phyloP scores from a whole-genome alignment of 2,113 vertebrate species.

The Rhizomys pruinosus region DNA sequence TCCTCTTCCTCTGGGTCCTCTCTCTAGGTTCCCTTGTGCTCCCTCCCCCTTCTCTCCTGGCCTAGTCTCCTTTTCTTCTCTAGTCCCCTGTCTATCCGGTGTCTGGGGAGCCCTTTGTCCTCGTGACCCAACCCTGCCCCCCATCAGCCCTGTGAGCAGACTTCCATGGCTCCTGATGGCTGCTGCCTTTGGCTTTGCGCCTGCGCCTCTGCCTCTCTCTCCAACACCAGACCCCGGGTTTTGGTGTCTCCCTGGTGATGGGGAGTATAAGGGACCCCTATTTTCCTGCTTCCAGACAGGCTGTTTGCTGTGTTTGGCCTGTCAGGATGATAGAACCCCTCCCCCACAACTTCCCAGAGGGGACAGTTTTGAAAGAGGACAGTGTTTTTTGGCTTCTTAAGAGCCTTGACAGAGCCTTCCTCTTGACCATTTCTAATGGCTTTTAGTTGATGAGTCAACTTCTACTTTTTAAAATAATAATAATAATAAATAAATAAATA shows the following conservation, averaged over 20 bases:
- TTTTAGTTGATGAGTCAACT: not conserved
- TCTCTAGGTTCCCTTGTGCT: not conserved
- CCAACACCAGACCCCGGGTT: not conserved
- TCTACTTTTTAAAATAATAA: not conserved
- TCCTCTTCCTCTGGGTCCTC: not conserved
- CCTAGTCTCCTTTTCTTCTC: not conserved
- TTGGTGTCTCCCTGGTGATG: not conserved
- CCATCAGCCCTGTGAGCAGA: not conserved
- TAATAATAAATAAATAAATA: no score
- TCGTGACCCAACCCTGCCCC: not conserved
- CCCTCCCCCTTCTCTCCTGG: no score
- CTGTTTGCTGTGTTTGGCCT: not conserved
- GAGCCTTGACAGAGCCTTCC: not conserved
- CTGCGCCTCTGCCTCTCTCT: not conserved
- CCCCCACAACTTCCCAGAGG: not conserved
- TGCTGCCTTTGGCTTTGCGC: not conserved
- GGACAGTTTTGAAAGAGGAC: not conserved
- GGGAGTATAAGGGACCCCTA: not conserved
- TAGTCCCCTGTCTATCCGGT: not conserved
- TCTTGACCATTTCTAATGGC: not conserved
- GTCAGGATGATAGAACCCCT: not conserved
- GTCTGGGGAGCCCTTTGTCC: conserved; percentile 49
- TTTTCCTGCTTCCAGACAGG: not conserved
- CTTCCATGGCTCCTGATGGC: not conserved
- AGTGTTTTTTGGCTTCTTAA: not conserved